Percentiles rank a stretch among this genome's conserved stretches.
phyloP scores from a whole-genome alignment of 2,113 vertebrate species.

The Cettia cetti region DNA sequence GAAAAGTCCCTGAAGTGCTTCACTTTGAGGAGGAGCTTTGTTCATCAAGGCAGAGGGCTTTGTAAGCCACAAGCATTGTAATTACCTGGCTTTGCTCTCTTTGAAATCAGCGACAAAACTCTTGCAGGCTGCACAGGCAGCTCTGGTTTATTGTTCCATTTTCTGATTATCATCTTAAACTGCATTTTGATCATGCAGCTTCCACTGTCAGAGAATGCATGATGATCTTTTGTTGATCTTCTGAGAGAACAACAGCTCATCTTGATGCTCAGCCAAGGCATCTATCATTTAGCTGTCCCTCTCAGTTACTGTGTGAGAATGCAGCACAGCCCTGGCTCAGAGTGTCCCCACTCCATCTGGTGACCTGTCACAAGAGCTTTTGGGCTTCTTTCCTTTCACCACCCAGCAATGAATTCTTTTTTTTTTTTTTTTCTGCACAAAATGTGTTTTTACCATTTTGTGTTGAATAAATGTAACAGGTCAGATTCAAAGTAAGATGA shows the following conservation, averaged over 20 bases:
- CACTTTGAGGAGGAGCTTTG: not conserved
- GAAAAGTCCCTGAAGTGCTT: not conserved
- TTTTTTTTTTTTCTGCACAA: not conserved
- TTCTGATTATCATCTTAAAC: slow-evolving; percentile 37
- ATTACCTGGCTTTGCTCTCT: not conserved
- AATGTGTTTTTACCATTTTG: not conserved
- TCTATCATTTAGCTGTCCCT: not conserved
- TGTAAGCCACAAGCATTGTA: not conserved
- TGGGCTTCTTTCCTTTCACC: not conserved
- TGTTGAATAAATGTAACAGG: not conserved
- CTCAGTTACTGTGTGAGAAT: not conserved
- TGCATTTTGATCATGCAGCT: slow-evolving; percentile 6
- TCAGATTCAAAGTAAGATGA: not conserved
- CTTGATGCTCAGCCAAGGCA: slow-evolving; percentile 16
- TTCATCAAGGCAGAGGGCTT: not conserved
- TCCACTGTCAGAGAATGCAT: not conserved
- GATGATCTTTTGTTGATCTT: slow-evolving; percentile 11
- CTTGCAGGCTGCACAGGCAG: not conserved
- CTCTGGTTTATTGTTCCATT: slow-evolving; percentile 6
- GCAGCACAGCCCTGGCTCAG: not conserved
- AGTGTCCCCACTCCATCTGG: not conserved
- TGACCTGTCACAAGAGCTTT: not conserved
- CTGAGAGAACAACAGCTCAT: slow-evolving; percentile 20
- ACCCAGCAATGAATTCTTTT: not conserved
- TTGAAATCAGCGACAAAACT: not conserved